Conservation (phyloP, 2,113 vertebrate species). For the Ifrita kowaldi region DNA sequence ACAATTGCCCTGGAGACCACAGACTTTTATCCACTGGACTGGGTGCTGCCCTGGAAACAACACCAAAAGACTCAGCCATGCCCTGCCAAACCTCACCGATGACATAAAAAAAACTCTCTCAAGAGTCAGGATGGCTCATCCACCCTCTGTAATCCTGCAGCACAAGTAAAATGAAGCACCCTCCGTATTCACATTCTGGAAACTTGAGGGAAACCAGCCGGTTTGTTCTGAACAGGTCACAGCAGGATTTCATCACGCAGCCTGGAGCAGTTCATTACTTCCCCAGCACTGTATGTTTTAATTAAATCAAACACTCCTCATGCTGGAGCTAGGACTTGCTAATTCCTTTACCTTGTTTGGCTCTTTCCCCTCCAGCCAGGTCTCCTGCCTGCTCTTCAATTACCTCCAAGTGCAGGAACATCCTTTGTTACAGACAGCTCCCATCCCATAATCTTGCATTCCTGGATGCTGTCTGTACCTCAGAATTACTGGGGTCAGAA, state of each 20-base stretch:
- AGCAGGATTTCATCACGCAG: background rate
- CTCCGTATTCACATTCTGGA: accelerated
- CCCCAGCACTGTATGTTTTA: background rate
- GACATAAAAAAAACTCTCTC: background rate
- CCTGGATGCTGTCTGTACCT: background rate
- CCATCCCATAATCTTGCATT: background rate
- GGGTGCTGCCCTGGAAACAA: background rate
- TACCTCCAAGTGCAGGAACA: background rate
- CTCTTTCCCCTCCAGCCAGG: background rate
- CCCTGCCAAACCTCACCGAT: background rate
- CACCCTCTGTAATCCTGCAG: background rate
- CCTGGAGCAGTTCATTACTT: background rate
- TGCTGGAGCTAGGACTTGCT: background rate
- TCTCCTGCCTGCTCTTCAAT: conserved; percentile 6
- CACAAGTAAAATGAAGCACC: background rate
- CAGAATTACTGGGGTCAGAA: background rate
- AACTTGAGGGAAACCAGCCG: background rate
- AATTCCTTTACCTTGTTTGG: background rate
- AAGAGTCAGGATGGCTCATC: background rate
- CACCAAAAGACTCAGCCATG: background rate
- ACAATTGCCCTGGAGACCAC: background rate
- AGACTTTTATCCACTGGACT: background rate
- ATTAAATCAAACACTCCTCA: background rate
- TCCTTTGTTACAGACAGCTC: background rate
- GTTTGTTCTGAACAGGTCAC: background rate